Evolutionary conservation across 2,113 vertebrate species (phyloP).

Genomic region (Ciconia maguari): DNA sequence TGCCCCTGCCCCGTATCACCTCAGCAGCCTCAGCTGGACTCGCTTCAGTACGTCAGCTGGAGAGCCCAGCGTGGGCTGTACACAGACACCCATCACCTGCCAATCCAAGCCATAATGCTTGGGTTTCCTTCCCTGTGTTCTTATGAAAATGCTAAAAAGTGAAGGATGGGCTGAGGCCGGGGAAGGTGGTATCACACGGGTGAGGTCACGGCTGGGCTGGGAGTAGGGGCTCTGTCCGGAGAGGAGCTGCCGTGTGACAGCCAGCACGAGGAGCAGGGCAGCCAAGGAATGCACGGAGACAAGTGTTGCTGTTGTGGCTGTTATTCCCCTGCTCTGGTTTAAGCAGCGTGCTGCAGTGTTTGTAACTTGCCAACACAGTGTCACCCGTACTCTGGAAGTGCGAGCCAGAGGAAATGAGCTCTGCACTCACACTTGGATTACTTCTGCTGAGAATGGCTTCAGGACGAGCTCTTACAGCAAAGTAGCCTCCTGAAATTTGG

Average conservation of each 20-base stretch:
- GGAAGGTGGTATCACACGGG: not conserved
- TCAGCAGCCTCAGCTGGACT: not conserved
- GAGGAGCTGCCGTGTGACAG: not conserved
- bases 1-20: not conserved
- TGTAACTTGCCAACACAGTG: not conserved
- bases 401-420: not conserved
- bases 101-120: not conserved
- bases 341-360: not conserved
- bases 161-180: not conserved
- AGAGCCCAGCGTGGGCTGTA: not conserved
- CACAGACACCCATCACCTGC: no score
- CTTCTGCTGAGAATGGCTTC: not conserved
- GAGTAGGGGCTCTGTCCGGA: not conserved
- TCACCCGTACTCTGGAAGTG: not conserved
- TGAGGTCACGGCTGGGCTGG: not conserved
- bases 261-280: not conserved
- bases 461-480: not conserved
- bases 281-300: not conserved
- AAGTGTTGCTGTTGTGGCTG: not conserved
- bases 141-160: fast-evolving
- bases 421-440: not conserved
- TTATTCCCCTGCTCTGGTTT: not conserved
- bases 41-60: no score
- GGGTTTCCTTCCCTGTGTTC: not conserved
- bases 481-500: not conserved